Conservation (phyloP, 2,797 vertebrate genomes). For the Gadopsis bispinosus region DNA sequence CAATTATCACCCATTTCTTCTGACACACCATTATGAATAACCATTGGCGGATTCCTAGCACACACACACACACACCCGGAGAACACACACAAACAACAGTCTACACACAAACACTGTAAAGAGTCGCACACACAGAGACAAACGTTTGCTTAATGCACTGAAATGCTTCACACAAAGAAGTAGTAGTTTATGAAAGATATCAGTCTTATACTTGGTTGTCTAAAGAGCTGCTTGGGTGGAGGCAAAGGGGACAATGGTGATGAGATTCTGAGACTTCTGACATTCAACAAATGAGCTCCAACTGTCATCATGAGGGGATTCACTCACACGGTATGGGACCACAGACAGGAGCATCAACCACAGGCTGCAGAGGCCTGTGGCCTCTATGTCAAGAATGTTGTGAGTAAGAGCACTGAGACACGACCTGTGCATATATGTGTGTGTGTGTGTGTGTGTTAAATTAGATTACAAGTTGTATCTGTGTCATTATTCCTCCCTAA, state of each 20-base stretch:
- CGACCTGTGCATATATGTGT: conserved; percentile 45
- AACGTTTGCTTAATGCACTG: background rate
- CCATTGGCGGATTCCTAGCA: background rate
- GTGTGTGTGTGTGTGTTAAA: conserved; percentile 54
- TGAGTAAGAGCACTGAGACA: conserved; percentile 62
- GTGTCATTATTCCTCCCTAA: conserved; percentile 65
- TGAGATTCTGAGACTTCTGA: conserved; percentile 26
- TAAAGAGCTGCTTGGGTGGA: conserved; percentile 24
- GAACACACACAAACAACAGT: background rate
- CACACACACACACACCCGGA: background rate
- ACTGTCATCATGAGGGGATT: conserved; percentile 43
- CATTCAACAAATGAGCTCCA: conserved; percentile 61
- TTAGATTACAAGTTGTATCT: conserved; percentile 74
- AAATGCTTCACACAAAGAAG: background rate
- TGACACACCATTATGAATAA: background rate
- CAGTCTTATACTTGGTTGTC: background rate
- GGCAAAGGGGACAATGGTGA: background rate
- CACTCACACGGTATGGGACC: conserved; percentile 21
- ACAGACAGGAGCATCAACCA: conserved; percentile 37
- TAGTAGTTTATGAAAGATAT: background rate
- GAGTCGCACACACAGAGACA: conserved; percentile 1
- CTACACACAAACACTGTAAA: background rate
- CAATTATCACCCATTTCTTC: background rate
- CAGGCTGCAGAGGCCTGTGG: conserved; percentile 53
- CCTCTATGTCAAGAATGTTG: conserved; percentile 73